Percentiles rank a stretch among this genome's conserved stretches.
These are phyloP conservation scores for Caligus rogercresseyi DNA, from an alignment of 1,140 invertebrate species.

Conservation along the genomic window DNA sequence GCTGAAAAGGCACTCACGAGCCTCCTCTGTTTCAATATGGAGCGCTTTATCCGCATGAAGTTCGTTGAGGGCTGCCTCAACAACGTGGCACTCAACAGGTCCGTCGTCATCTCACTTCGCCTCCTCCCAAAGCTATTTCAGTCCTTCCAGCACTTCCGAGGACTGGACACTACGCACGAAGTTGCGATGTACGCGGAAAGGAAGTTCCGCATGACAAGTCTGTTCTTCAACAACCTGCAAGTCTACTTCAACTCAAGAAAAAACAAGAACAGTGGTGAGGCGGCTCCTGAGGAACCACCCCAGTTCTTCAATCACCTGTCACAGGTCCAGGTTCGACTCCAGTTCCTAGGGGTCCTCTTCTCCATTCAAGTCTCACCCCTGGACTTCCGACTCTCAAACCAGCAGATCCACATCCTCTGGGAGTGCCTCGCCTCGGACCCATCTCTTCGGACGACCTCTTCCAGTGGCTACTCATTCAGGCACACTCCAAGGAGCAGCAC, in stretches of 20 bases:
- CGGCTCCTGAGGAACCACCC: conserved; percentile 24
- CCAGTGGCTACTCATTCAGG: conserved; percentile 73
- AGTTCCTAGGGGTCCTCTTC: conserved; percentile 79
- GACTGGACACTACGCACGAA: conserved; percentile 52
- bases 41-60: conserved; percentile 68
- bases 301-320: conserved; percentile 70
- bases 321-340: conserved; percentile 68
- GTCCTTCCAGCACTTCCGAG: conserved; percentile 71
- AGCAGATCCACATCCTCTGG: conserved; percentile 78
- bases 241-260: conserved; percentile 29
- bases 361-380: conserved; percentile 64
- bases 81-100: conserved; percentile 68
- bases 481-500: conserved; percentile 70
- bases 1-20: conserved; percentile 77
- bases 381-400: conserved; percentile 49
- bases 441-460: conserved; percentile 76
- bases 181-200: conserved; percentile 72
- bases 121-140: conserved; percentile 72
- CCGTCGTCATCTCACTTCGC: conserved; percentile 67
- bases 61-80: conserved; percentile 85
- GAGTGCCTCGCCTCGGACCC: conserved; percentile 62
- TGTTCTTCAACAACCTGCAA: conserved; percentile 65
- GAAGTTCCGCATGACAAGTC: conserved; percentile 71
- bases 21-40: conserved; percentile 69
- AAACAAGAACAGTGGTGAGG: neutral